Evolutionary conservation across 2,888 invertebrate genomes (phyloP).

Genomic region (Caenorhabditis afra): DNA sequence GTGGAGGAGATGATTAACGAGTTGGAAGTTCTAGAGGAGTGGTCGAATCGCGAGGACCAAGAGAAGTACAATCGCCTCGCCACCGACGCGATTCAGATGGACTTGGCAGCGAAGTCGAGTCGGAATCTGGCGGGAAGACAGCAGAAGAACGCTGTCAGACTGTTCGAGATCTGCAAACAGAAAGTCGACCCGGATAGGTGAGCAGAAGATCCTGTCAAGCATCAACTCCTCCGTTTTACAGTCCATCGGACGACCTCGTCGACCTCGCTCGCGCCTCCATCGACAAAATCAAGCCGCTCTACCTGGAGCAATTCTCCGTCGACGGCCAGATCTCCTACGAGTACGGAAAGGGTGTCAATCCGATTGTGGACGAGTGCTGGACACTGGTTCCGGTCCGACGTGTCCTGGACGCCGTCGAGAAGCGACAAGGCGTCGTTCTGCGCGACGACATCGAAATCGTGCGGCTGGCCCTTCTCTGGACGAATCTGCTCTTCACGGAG

Average conservation of each 20-base stretch:
- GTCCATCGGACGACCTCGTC: slow-evolving; percentile 54
- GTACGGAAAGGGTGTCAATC: slow-evolving; percentile 74
- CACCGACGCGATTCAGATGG: slow-evolving; percentile 76
- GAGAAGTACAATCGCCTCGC: slow-evolving; percentile 75
- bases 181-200: too few species aligned
- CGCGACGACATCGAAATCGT: slow-evolving; percentile 77
- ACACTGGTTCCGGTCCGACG: slow-evolving; percentile 72
- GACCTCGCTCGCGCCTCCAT: slow-evolving; percentile 68
- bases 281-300: slow-evolving; percentile 74
- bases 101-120: slow-evolving; percentile 74
- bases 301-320: slow-evolving; percentile 73
- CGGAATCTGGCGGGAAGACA: slow-evolving; percentile 69
- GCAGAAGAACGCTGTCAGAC: slow-evolving; percentile 69
- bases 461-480: slow-evolving; percentile 73
- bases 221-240: too few species aligned
- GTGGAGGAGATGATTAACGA: slow-evolving; percentile 73
- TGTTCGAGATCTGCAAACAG: slow-evolving; percentile 73
- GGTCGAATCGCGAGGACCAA: slow-evolving; percentile 57
- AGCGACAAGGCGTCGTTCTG: slow-evolving; percentile 46
- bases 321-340: slow-evolving; percentile 45
- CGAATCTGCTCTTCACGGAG: slow-evolving; percentile 65
- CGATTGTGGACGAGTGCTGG: slow-evolving; percentile 75
- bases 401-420: slow-evolving; percentile 70
- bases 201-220: slow-evolving; percentile 16
- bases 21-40: slow-evolving; percentile 75